Percentiles rank a stretch among this genome's conserved stretches.
Evolutionary conservation across 2,888 invertebrate species (phyloP).

Genomic region (Spisula subtruncata): DNA sequence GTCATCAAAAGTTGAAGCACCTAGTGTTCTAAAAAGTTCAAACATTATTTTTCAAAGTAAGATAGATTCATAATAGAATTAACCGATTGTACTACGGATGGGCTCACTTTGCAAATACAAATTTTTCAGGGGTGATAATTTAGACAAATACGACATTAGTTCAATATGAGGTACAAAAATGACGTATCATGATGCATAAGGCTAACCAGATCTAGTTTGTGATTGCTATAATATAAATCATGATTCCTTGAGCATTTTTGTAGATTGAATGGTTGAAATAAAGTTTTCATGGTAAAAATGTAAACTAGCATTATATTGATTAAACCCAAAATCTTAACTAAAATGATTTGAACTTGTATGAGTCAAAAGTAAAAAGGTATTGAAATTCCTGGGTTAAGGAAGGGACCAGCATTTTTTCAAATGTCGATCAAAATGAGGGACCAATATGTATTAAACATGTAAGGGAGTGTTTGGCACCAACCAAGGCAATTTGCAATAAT

Average conservation of each 20-base stretch:
- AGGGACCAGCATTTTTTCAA: not conserved
- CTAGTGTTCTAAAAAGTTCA: no score
- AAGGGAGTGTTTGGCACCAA: no score
- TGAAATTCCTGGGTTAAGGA: not conserved
- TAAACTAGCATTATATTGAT: not conserved
- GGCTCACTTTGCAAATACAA: no score
- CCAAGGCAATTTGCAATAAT: no score
- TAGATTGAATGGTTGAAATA: not conserved
- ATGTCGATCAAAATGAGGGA: not conserved
- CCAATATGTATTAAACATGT: not conserved
- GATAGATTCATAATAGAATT: no score
- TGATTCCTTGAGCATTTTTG: constrained; percentile 9
- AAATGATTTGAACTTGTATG: not conserved
- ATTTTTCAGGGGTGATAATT: not conserved
- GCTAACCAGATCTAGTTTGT: not conserved
- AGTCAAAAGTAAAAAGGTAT: not conserved
- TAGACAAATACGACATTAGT: constrained; percentile 7
- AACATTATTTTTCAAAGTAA: no score
- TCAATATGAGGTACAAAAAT: not conserved
- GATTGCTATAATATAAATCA: not conserved
- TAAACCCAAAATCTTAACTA: not conserved
- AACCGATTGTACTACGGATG: no score
- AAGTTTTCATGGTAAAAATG: not conserved
- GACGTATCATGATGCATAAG: not conserved
- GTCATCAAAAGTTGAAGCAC: no score